These are phyloP conservation scores for Acanthosoma haemorrhoidale DNA, from an alignment of 2,888 invertebrate genomes.

Conservation along the genomic window DNA sequence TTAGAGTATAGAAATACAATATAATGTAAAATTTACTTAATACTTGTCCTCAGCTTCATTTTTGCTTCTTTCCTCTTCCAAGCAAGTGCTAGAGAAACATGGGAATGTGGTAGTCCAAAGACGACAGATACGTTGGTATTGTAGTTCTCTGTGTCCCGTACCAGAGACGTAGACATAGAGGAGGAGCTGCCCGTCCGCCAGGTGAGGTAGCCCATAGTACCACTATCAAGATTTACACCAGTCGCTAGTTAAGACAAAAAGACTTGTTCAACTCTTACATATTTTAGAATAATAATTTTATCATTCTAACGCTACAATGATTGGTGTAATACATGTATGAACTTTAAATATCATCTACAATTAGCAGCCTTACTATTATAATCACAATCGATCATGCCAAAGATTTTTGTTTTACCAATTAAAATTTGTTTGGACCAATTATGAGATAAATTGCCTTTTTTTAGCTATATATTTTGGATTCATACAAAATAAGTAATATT, in stretches of 20 bases:
- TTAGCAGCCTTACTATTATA: too few species aligned
- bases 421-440: too few species aligned
- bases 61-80: slow-evolving; percentile 75
- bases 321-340: too few species aligned
- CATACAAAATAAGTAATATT: too few species aligned
- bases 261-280: neutral
- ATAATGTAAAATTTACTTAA: slow-evolving; percentile 76
- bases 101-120: slow-evolving; percentile 76
- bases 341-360: too few species aligned
- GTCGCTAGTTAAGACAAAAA: slow-evolving; percentile 55
- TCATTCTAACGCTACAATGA: too few species aligned
- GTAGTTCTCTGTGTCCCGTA: slow-evolving; percentile 66
- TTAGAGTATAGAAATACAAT: too few species aligned
- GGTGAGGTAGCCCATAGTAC: slow-evolving; percentile 82
- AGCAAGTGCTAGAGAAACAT: slow-evolving; percentile 66
- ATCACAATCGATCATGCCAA: too few species aligned
- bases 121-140: slow-evolving; percentile 66
- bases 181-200: slow-evolving; percentile 63
- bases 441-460: too few species aligned
- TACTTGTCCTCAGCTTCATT: slow-evolving; percentile 66
- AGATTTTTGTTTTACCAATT: too few species aligned
- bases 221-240: slow-evolving; percentile 79
- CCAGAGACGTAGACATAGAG: slow-evolving; percentile 74
- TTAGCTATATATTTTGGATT: too few species aligned
- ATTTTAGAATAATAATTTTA: neutral